Base-by-base conservation (phyloP, 2,113 vertebrate species). In the Oxygymnocypris stewartii region DNA sequence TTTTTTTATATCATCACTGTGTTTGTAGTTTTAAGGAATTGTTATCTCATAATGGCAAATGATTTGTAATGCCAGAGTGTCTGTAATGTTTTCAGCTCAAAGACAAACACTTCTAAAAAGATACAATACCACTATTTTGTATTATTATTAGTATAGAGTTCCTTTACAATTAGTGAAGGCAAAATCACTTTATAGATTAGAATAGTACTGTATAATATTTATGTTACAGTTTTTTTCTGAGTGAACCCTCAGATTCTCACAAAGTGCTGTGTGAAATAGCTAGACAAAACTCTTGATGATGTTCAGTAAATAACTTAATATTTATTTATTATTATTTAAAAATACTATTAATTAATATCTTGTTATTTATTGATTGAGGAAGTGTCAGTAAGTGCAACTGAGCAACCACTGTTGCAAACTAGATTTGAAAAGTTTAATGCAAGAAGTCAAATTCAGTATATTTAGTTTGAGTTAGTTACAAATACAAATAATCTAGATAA, bases 1-100 rank as follows among this genome's bases (percentile, higher is more conserved):
- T 82, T 67, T 61, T 42, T 82, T 65, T 82, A 5, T 31, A 69
- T 82, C 80, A 69, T 69, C 16, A 35, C 25, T 2, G 42, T 12
- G 79, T 82, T 69, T 51, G 25, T 82, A 35, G 63, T 82, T 69
- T 35, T 14, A 23, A 51, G 63, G 25, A 69, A 67, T 31, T 69
- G 25, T 37, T 82, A 20, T 82, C 2, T 28, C 65, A 69, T 69
- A 82, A 69, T 82, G 63, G 28, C 42, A 51, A 1, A 23, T 82
- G 63, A 71, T 69, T 42, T 82, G 80, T 69, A 42, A 18, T 82
- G 25, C 59, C 20, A 49, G 44, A 31, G 59, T 63, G 61, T 47
- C 59, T 81, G 59, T 16, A 65, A 61, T 63, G 57, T 9, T 80
- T 61, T 59, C 74, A 76, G 23, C 74, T 76, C 42, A 49, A 49